phyloP scores from a whole-genome alignment of 2,888 invertebrate genomes.

The Trichacis sp. region DNA sequence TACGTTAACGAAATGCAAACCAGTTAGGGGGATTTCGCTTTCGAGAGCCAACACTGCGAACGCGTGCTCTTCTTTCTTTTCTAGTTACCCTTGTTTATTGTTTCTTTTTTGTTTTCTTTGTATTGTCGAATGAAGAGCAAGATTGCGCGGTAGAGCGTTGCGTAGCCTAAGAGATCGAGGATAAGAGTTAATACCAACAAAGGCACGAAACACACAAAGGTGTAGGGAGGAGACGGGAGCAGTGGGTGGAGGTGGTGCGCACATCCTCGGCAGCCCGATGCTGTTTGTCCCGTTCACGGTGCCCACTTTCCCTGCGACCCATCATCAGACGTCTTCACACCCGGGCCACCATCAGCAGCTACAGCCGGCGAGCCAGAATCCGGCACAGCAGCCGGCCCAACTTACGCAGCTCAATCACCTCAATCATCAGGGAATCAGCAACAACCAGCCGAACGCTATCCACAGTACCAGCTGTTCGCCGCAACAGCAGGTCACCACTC shows the following conservation, averaged over 20 bases:
- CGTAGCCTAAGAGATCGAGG: not conserved
- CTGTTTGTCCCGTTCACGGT: slow-evolving; percentile 69
- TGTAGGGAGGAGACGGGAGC: slow-evolving; percentile 69
- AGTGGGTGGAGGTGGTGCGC: slow-evolving; percentile 69
- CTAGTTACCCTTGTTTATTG: slow-evolving; percentile 14
- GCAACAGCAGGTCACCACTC: slow-evolving; percentile 66
- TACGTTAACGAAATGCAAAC: slow-evolving; percentile 12
- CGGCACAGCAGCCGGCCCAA: slow-evolving; percentile 52
- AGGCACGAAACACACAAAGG: slow-evolving; percentile 51
- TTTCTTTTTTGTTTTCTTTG: slow-evolving; percentile 18
- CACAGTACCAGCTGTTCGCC: slow-evolving; percentile 67
- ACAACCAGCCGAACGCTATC: slow-evolving; percentile 58
- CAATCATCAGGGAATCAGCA: slow-evolving; percentile 64
- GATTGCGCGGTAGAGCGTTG: slow-evolving; percentile 43
- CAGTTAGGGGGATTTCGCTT: slow-evolving; percentile 39
- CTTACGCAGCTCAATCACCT: slow-evolving; percentile 64
- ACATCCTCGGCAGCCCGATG: slow-evolving; percentile 69
- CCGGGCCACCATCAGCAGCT: slow-evolving; percentile 57
- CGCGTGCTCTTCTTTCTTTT: slow-evolving; percentile 18
- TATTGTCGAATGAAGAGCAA: slow-evolving; percentile 36
- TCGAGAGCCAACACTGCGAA: slow-evolving; percentile 33
- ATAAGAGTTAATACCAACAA: slow-evolving; percentile 32
- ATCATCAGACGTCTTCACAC: slow-evolving; percentile 60
- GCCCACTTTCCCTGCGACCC: slow-evolving; percentile 67
- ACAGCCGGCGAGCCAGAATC: slow-evolving; percentile 56